These are phyloP conservation scores for Clitarchus hookeri DNA, from an alignment of 2,888 invertebrate genomes.

Conservation along the genomic window DNA sequence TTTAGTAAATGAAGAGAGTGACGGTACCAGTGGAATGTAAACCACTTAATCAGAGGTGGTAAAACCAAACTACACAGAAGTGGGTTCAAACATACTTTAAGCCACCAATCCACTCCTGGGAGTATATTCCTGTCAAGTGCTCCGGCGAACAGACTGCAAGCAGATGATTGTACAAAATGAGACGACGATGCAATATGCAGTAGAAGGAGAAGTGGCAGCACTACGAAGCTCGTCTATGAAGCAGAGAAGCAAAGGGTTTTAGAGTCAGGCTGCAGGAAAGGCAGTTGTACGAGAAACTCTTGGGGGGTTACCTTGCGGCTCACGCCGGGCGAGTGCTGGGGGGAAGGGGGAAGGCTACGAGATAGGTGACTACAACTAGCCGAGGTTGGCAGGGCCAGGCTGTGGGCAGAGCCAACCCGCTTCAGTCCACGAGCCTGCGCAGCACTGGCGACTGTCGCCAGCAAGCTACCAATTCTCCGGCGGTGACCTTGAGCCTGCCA, in stretches of 20 bases:
- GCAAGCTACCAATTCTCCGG: slow-evolving; percentile 54
- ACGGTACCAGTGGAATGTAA: background rate
- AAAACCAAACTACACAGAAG: background rate
- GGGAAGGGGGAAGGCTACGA: slow-evolving; percentile 51
- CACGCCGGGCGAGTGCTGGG: slow-evolving; percentile 52
- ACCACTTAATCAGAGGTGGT: background rate
- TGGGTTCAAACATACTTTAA: background rate
- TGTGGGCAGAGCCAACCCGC: slow-evolving; percentile 72
- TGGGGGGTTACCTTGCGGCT: slow-evolving; percentile 56
- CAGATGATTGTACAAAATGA: background rate
- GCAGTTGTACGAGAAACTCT: background rate
- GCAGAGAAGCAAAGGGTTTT: background rate
- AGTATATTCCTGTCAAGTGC: background rate
- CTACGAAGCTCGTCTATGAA: slow-evolving; percentile 1
- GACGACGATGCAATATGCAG: background rate
- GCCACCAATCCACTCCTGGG: background rate
- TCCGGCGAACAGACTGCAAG: background rate
- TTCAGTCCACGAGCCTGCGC: slow-evolving; percentile 61
- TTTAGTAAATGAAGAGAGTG: too few relatives aligned
- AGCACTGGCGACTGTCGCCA: slow-evolving; percentile 51
- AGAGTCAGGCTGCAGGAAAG: slow-evolving; percentile 21
- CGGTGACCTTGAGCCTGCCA: slow-evolving; percentile 38
- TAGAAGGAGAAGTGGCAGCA: background rate
- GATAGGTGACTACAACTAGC: slow-evolving; percentile 43
- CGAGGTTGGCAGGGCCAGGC: slow-evolving; percentile 63